Evolutionary conservation across 2,113 vertebrate genomes (phyloP), one percentile per base, ranked within the genome.

Genomic region (Hydropotes inermis): DNA sequence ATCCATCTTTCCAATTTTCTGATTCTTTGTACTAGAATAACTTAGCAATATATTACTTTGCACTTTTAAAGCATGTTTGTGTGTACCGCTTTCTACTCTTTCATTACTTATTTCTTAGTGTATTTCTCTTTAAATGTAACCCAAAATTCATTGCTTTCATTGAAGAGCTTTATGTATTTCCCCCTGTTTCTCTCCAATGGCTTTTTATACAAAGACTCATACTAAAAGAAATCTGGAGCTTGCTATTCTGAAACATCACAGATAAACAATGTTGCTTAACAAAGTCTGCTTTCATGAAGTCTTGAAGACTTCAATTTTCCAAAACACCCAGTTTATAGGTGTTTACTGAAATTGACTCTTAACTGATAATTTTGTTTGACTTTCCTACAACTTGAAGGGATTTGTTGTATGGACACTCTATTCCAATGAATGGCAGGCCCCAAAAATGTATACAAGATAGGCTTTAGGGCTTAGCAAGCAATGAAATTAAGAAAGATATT

Each of bases 261-360:
- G 82, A 58, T 27, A 97, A 97, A 95, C 5, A 33, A 17, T 84
- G 5, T n/a, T 64, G 3, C 70, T 86, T 84, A 96, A 98, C 92
- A 99, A 97, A 98, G 57, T 6, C 57, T 96, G 58, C 67, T 98
- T 98, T 98, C 93, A 98, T 70, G 23, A 70, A 92, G 47, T 64
- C 81, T 74, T 79, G 17, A 93, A 85, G 30, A 70, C 52, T 95
- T 97, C 81, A 95, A 94, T 88, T 96, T 91, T 91, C 70, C 89
- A 55, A 54, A 93, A 83, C 10, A 97, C 76, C 25, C 83, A 91
- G 30, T 1, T 55, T 2, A 25, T 84, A 83, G 39, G 25, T 95
- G 70, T 89, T 95, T 84, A 55, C 50, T 93, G 19, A 93, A 83
- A 60, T 45, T 45, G 58, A 96, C 28, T 54, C 57, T 96, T 28